Conservation (phyloP, 2,888 invertebrate species). For the Miltochrista miniata region DNA sequence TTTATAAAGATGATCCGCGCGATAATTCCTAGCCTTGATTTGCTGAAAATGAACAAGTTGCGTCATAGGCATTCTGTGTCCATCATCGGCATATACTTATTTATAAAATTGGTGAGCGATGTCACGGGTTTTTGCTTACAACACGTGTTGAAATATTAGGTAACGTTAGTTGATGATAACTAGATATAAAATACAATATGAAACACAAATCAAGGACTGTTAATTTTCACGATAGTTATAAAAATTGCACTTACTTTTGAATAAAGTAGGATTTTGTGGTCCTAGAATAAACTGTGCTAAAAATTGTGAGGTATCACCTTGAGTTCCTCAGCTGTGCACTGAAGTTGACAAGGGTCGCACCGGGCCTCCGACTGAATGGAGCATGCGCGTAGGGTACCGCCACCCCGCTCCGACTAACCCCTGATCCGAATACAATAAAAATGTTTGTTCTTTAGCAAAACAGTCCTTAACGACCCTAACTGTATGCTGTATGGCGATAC, state of each 20-base stretch:
- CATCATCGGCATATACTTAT: constrained; percentile 26
- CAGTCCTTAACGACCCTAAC: constrained; percentile 11
- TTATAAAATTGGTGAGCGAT: constrained; percentile 28
- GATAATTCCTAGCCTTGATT: background rate
- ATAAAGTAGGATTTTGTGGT: constrained; percentile 72
- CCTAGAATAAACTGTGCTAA: constrained; percentile 51
- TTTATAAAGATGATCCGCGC: no score
- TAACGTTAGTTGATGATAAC: background rate
- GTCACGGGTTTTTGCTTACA: constrained; percentile 26
- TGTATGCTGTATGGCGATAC: constrained; percentile 2
- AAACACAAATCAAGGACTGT: background rate
- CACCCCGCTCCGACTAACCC: constrained; percentile 64
- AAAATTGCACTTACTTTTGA: constrained; percentile 65
- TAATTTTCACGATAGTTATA: background rate
- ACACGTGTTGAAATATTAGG: constrained; percentile 36
- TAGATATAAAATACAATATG: no score
- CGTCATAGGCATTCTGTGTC: constrained; percentile 17
- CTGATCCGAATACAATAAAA: constrained; percentile 48
- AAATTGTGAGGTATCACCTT: constrained; percentile 45
- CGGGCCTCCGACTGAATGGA: constrained; percentile 60
- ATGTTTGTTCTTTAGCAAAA: constrained; percentile 49
- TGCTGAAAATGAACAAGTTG: constrained; percentile 8
- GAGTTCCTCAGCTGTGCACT: constrained; percentile 69
- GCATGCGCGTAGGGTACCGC: constrained; percentile 70
- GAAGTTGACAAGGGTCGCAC: constrained; percentile 65